Evolutionary conservation across 2,888 invertebrate species (phyloP).

Genomic region (Erebia palarica): DNA sequence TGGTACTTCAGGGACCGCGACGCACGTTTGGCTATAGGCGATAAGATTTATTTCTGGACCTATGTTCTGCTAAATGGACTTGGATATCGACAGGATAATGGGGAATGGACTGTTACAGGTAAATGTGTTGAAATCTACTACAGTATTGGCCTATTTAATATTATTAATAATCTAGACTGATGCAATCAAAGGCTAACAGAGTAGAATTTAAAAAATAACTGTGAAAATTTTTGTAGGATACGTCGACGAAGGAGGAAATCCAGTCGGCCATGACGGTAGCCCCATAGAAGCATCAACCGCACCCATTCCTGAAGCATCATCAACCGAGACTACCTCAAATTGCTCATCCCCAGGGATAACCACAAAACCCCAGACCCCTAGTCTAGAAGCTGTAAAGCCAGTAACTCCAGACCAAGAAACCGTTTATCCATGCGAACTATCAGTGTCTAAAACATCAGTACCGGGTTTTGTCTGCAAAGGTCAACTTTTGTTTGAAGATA

Average conservation of each 20-base stretch:
- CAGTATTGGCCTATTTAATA: too few species aligned
- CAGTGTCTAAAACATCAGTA: conserved; percentile 59
- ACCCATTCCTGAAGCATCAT: conserved; percentile 24
- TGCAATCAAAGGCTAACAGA: background rate
- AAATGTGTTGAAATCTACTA: conserved; percentile 8
- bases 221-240: conserved; percentile 49
- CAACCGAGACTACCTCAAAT: background rate
- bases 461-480: conserved; percentile 78
- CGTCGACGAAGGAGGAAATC: conserved; percentile 63
- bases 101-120: conserved; percentile 82
- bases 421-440: conserved; percentile 61
- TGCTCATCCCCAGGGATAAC: background rate
- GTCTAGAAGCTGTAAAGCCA: background rate
- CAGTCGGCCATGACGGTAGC: conserved; percentile 43
- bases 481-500: conserved; percentile 84
- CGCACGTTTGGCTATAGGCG: conserved; percentile 84
- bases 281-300: conserved; percentile 17
- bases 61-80: conserved; percentile 86
- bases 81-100: conserved; percentile 87
- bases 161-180: too few species aligned
- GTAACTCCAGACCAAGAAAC: conserved; percentile 15
- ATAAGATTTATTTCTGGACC: conserved; percentile 89
- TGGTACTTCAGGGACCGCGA: conserved; percentile 86
- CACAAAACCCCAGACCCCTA: background rate
- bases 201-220: background rate